Conservation (phyloP, 2,888 invertebrate genomes). For the Lissonota sp. region DNA sequence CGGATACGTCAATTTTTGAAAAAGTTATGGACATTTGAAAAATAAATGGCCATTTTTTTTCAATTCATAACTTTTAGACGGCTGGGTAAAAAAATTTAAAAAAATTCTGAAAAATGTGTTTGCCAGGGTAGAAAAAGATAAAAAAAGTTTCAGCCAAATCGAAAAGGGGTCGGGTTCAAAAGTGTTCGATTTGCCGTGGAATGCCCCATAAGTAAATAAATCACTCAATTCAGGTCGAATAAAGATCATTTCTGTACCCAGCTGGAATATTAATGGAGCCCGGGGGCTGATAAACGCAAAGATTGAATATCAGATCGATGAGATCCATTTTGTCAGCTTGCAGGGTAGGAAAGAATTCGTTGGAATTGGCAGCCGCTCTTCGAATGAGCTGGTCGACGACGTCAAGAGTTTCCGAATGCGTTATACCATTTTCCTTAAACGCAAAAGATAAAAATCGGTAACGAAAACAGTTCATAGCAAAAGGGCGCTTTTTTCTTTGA, state of each 20-base stretch:
- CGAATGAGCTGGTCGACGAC: conserved; percentile 93
- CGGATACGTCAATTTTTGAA: no score
- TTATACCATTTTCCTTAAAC: conserved; percentile 90
- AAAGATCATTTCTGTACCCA: conserved; percentile 86
- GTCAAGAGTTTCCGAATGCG: conserved; percentile 93
- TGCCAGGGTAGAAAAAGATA: no score
- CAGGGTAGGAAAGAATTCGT: conserved; percentile 89
- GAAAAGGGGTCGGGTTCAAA: no score
- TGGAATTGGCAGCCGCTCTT: conserved; percentile 91
- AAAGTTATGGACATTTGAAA: no score
- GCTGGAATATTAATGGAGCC: conserved; percentile 95
- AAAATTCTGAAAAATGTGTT: no score
- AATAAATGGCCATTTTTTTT: no score
- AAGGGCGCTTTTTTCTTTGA: no score
- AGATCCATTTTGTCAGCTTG: conserved; percentile 93
- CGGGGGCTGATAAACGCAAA: conserved; percentile 96
- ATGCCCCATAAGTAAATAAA: background rate
- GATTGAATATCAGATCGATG: conserved; percentile 94
- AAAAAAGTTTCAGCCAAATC: no score
- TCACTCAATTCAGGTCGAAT: background rate
- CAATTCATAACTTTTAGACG: no score
- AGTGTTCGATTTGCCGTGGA: no score
- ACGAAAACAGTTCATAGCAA: background rate
- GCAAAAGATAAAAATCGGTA: background rate
- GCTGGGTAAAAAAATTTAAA: no score